Percentiles rank a stretch among this genome's conserved stretches.
phyloP scores from a whole-genome alignment of 2,113 vertebrate species.

The Brachirus orientalis region DNA sequence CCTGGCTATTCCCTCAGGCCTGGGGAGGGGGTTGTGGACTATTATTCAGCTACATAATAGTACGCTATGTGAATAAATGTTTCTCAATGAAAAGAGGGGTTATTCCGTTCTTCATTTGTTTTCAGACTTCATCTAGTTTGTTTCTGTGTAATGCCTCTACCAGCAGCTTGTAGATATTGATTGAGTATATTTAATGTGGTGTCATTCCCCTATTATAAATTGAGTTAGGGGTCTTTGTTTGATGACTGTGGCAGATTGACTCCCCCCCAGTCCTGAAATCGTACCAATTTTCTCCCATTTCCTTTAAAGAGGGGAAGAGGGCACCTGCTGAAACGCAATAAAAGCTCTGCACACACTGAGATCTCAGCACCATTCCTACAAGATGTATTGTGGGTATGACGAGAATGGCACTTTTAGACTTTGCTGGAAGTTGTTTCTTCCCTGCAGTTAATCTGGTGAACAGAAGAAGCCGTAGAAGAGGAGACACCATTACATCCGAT shows the following conservation, averaged over 20 bases:
- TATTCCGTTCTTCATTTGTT: slow-evolving; percentile 26
- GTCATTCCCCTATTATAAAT: slow-evolving; percentile 21
- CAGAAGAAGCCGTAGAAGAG: slow-evolving; percentile 56
- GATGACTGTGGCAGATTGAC: slow-evolving; percentile 20
- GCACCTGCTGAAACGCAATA: slow-evolving; percentile 55
- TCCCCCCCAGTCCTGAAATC: slow-evolving; percentile 27
- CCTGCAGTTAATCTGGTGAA: slow-evolving; percentile 59
- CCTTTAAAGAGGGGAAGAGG: slow-evolving; percentile 13
- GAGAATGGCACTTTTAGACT: slow-evolving; percentile 48
- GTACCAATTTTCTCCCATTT: slow-evolving; percentile 29
- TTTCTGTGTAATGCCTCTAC: slow-evolving; percentile 9
- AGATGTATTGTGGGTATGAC: slow-evolving; percentile 44
- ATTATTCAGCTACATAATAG: slow-evolving; percentile 49
- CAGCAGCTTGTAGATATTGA: slow-evolving; percentile 21
- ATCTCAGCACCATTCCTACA: slow-evolving; percentile 48
- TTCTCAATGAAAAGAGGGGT: slow-evolving; percentile 36
- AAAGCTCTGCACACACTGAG: slow-evolving; percentile 40
- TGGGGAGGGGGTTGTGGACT: slow-evolving; percentile 12
- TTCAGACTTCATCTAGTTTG: slow-evolving; percentile 9
- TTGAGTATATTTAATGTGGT: slow-evolving; percentile 28
- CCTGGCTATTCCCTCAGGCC: slow-evolving; percentile 36
- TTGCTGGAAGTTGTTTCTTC: slow-evolving; percentile 50
- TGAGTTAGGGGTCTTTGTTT: slow-evolving; percentile 4
- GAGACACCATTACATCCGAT: slow-evolving; percentile 78
- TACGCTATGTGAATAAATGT: slow-evolving; percentile 48